Base-by-base conservation (phyloP, 1,140 invertebrate genomes). In the Drosophila bocqueti region DNA sequence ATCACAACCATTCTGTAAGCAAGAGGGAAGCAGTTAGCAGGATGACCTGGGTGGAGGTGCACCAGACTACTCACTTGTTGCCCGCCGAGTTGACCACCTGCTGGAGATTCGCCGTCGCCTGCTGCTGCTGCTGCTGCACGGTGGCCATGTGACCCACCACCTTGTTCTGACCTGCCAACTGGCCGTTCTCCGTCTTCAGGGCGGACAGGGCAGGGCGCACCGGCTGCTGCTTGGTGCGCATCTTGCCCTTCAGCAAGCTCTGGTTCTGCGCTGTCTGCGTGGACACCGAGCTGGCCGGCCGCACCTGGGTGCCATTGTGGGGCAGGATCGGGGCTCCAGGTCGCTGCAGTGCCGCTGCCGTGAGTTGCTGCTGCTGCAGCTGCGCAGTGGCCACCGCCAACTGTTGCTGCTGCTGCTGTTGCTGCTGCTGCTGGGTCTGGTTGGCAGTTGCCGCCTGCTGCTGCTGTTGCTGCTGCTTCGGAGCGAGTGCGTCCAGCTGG, bases 271-370 rank as follows among this genome's bases (percentile, higher is more conserved):
- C 95, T 2, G 96, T 96, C 92, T 96, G 96, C 5, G 96, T 96
- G 3, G 96, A 96, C 11, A 96, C 96, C 1, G 96, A 96, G 89
- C 95, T 96, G 3, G 96, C 96, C 6, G 96, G 96, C 31, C 96
- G 94, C 63, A 96, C 96, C 75, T 94, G 94, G 13, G 95, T 93
- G 34, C 86, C 92, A 45, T 91, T 90, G 31, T 95, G 95, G 8
- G 95, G 95, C 50, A 96, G 69, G 68, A 96, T 96, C 54, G 89
- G 81, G 24, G 91, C 76, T 5, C 83, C 89, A 1, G 76, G 55
- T 1, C 84, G 87, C 62, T 92, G 91, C 38, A 81, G 21, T 9
- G 83, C 75, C 11, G 78, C 75, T 11, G 80, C 78, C 15, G 77
- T 71, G 60, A 81, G 47, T 29, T 92, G 91, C 49, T 86, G 73